These are phyloP conservation scores for Epinephelus awoara DNA, from an alignment of 2,797 vertebrate genomes.

Conservation along the genomic window DNA sequence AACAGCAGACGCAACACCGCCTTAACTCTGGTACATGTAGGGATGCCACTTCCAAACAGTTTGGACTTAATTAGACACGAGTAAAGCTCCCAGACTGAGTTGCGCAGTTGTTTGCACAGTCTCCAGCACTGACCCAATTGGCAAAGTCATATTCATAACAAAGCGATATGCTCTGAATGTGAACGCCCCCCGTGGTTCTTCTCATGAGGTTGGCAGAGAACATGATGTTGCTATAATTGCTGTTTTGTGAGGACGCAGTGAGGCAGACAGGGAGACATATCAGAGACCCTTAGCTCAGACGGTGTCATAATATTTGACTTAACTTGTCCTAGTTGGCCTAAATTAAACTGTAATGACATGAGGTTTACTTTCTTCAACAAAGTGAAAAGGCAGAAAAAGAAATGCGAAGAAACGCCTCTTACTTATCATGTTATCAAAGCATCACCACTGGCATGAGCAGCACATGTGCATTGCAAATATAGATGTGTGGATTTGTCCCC, in stretches of 20 bases:
- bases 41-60: slow-evolving; percentile 38
- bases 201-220: slow-evolving; percentile 50
- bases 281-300: slow-evolving; percentile 11
- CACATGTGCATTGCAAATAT: too few relatives aligned
- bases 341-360: slow-evolving; percentile 26
- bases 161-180: slow-evolving; percentile 48
- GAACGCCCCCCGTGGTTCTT: slow-evolving; percentile 36
- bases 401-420: slow-evolving; percentile 21
- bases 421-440: background rate
- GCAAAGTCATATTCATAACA: slow-evolving; percentile 57
- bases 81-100: slow-evolving; percentile 43
- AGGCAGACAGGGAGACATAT: slow-evolving; percentile 43
- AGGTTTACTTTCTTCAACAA: slow-evolving; percentile 7
- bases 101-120: slow-evolving; percentile 42
- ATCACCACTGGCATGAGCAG: too few relatives aligned
- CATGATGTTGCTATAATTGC: slow-evolving; percentile 58
- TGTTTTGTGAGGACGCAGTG: slow-evolving; percentile 43
- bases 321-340: slow-evolving; percentile 9
- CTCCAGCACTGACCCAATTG: slow-evolving; percentile 55
- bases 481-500: too few relatives aligned
- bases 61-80: slow-evolving; percentile 57
- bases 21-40: slow-evolving; percentile 41
- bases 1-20: slow-evolving; percentile 10
- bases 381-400: background rate
- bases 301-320: slow-evolving; percentile 20